A percentile compares a stretch with the other conserved stretches of the same genome.
Conservation (phyloP, 1,140 invertebrate species). For the Listronotus bonariensis region DNA sequence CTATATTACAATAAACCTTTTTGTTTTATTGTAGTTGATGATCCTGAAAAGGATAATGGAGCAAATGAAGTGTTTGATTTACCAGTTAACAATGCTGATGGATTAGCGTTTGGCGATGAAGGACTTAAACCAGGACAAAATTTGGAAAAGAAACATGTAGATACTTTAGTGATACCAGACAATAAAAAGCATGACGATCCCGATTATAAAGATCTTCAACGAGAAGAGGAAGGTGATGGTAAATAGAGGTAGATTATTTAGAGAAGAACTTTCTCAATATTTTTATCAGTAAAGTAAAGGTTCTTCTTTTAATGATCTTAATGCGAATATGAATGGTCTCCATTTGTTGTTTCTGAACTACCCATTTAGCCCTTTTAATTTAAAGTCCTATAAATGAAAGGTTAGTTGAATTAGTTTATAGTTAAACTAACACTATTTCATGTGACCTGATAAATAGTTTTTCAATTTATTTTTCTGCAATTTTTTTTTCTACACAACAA, state of each 20-base stretch:
- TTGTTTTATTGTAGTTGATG: constrained; percentile 25
- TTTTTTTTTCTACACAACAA: too few relatives aligned
- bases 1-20: too few relatives aligned
- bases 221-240: constrained; percentile 41
- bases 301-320: too few relatives aligned
- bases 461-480: too few relatives aligned
- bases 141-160: constrained; percentile 31
- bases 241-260: background rate
- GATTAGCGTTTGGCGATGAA: constrained; percentile 33
- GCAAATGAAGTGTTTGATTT: constrained; percentile 49
- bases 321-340: too few relatives aligned
- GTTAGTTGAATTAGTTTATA: too few relatives aligned
- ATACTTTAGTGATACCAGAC: constrained; percentile 23
- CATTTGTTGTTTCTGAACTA: too few relatives aligned
- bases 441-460: too few relatives aligned
- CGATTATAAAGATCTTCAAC: constrained; percentile 42
- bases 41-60: constrained; percentile 48
- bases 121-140: constrained; percentile 33
- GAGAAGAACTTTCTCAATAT: constrained; percentile 5
- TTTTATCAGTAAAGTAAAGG: too few relatives aligned
- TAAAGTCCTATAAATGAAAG: too few relatives aligned
- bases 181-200: constrained; percentile 35
- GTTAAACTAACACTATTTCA: too few relatives aligned
- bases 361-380: too few relatives aligned
- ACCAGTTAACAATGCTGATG: constrained; percentile 30